Conservation (phyloP, 2,113 vertebrate species). For the Scopus umbretta region DNA sequence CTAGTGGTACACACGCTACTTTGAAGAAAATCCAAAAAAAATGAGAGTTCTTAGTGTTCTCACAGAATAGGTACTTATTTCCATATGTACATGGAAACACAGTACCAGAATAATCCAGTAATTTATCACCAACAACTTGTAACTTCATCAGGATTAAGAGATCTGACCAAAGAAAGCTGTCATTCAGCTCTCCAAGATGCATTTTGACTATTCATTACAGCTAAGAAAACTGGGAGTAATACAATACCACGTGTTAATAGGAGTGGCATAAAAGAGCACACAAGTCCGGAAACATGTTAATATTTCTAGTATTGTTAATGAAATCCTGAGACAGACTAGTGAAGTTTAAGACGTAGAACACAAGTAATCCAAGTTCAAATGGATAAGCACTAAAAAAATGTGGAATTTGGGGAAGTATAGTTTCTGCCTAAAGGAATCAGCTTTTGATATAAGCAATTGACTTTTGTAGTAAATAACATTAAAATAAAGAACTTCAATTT, state of each 20-base stretch:
- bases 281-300: neutral
- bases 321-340: neutral
- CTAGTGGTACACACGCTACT: neutral
- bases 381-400: neutral
- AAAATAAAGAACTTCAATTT: slow-evolving; percentile 15
- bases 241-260: neutral
- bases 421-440: neutral
- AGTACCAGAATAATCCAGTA: neutral
- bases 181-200: neutral
- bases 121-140: neutral
- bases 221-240: neutral
- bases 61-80: neutral
- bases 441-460: slow-evolving; percentile 10
- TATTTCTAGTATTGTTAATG: neutral
- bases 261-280: neutral
- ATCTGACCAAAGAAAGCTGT: neutral
- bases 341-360: neutral
- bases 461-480: slow-evolving; percentile 5
- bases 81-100: neutral
- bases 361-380: neutral
- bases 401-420: neutral
- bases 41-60: neutral
- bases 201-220: neutral
- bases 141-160: neutral
- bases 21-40: neutral